These are phyloP conservation scores for Drosophila grimshawi DNA, from an alignment of 1,140 invertebrate genomes.

Conservation along the genomic window DNA sequence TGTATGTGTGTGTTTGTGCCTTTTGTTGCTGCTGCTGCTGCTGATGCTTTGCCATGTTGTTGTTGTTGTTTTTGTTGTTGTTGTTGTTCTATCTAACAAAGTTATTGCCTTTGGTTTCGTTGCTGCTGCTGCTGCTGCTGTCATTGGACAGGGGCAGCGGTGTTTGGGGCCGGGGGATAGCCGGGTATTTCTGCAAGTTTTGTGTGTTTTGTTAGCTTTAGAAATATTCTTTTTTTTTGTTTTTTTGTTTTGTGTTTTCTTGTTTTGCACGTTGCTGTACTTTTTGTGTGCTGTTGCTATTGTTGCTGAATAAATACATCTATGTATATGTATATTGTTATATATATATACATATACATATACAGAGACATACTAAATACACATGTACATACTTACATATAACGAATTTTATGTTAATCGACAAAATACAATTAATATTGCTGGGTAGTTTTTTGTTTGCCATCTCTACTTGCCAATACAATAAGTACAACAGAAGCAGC, in stretches of 20 bases:
- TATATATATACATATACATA: slow-evolving; percentile 33
- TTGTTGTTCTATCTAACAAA: slow-evolving; percentile 77
- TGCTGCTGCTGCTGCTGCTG: slow-evolving; percentile 56
- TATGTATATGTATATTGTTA: slow-evolving; percentile 2
- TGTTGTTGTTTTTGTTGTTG: slow-evolving; percentile 54
- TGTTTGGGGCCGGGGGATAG: slow-evolving; percentile 24
- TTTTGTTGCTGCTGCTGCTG: slow-evolving; percentile 55
- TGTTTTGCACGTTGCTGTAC: slow-evolving; percentile 77
- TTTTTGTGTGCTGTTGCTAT: slow-evolving; percentile 49
- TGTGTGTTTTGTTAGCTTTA: slow-evolving; percentile 80
- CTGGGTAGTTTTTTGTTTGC: slow-evolving; percentile 65
- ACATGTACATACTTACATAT: slow-evolving; percentile 8
- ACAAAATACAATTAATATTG: slow-evolving; percentile 80
- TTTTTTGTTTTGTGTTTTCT: slow-evolving; percentile 57
- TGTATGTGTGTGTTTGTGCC: slow-evolving; percentile 34
- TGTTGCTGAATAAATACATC: slow-evolving; percentile 36
- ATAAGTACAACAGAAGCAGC: slow-evolving; percentile 11
- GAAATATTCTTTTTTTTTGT: slow-evolving; percentile 63
- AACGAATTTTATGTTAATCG: slow-evolving; percentile 74
- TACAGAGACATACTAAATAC: slow-evolving; percentile 20
- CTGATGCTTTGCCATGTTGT: slow-evolving; percentile 26
- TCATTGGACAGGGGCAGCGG: slow-evolving; percentile 53
- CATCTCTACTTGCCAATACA: slow-evolving; percentile 17
- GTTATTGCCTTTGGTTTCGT: slow-evolving; percentile 62
- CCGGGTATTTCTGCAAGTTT: slow-evolving; percentile 76